Evolutionary conservation across 2,888 invertebrate species (phyloP), one percentile per base, ranked within the genome.

Genomic region (Adela reaumurella): DNA sequence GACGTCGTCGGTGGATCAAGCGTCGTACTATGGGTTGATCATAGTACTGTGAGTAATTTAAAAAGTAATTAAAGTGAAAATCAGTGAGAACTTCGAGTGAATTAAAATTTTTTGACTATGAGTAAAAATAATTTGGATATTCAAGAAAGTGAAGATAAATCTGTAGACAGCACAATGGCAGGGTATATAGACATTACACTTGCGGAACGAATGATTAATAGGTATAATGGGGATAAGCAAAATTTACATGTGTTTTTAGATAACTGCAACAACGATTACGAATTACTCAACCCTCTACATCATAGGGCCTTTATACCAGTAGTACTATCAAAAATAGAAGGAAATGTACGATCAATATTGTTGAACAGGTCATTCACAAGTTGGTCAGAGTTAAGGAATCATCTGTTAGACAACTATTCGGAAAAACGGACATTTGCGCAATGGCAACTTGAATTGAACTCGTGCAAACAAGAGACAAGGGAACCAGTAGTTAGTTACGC

Each of bases 391-490:
- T 49, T 55, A 46, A 56, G 55, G 51, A n/a, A n/a, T 47, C 55
- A 53, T 53, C 55, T 44, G 3, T 48, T 51, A 43, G 50, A 52
- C 17, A 50, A 50, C 3, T 50, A 47, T 45, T 46, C 49, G 1
- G 59, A 61, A 49, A 57, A 57, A 55, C 29, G 59, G 19, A 55
- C 59, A 2, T 51, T 55, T 14, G 55, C 53, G 16, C 61, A 61
- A 52, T 60, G 58, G 57, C 59, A 61, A 54, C 43, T 59, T 20
- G 58, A 62, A 51, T 45, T 61, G 45, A 57, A 57, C 49, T 58
- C 58, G 19, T 59, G 56, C 47, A 56, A 52, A 51, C 57, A 59
- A 57, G 51, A 48, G 17, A 45, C 41, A 10, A 53, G 52, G 6
- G 57, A 60, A 57, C 53, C 48, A 24, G 57, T 60, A 8, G 45